These are phyloP conservation scores for Malurus leucopterus DNA, from an alignment of 2,797 vertebrate genomes.

Conservation along the genomic window DNA sequence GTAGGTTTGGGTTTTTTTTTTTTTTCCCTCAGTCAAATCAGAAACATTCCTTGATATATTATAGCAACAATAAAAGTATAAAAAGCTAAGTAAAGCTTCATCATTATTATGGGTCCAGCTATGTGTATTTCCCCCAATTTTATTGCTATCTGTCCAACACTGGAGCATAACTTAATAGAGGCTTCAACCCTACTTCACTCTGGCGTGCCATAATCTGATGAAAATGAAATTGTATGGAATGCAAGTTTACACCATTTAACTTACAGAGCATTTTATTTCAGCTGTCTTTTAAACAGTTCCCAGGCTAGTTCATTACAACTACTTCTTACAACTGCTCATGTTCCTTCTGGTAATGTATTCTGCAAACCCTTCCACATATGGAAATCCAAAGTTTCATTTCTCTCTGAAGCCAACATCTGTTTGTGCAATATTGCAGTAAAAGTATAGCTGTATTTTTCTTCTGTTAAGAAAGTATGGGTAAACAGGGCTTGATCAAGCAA, in stretches of 20 bases:
- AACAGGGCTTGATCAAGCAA: not conserved
- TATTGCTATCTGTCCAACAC: not conserved
- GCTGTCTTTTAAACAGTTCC: conserved; percentile 55
- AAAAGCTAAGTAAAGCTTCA: not conserved
- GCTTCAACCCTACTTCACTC: not conserved
- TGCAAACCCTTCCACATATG: not conserved
- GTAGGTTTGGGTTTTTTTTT: not conserved
- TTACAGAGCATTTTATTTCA: conserved; percentile 46
- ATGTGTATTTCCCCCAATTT: not conserved
- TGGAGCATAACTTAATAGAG: conserved; percentile 17
- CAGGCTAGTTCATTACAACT: conserved; percentile 47
- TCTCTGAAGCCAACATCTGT: conserved; percentile 45
- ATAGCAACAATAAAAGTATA: not conserved
- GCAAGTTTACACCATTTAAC: conserved; percentile 24
- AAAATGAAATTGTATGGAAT: conserved; percentile 25
- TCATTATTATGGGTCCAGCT: not conserved
- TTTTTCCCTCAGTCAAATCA: not conserved
- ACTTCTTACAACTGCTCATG: conserved; percentile 3
- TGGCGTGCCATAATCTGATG: not conserved
- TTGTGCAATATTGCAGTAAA: conserved; percentile 20
- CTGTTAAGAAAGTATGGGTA: not conserved
- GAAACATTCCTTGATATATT: not conserved
- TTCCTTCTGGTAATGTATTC: conserved; percentile 47
- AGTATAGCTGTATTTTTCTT: conserved; percentile 2
- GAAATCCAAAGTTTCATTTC: conserved; percentile 57